Base-by-base conservation (phyloP, 92 coral and sea anemone genomes). In the Siderastrea siderea region DNA sequence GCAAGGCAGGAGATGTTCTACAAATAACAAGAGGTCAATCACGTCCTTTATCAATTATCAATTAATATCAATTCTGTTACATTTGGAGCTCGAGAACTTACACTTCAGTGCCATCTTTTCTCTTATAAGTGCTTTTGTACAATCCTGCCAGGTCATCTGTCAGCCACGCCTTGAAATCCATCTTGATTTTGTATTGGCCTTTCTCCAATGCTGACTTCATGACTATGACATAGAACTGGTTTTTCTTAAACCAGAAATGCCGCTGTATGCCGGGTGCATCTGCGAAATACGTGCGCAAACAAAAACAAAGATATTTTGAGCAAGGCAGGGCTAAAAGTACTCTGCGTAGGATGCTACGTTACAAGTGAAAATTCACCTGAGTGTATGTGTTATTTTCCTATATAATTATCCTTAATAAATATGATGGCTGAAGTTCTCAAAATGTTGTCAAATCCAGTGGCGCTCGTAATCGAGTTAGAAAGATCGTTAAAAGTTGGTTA, bases 221-320 rank as follows among this genome's bases (percentile, higher is more conserved):
- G 51, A 84, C 78, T 68, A 95, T 79, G 62, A 95, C 96, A 81
- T 85, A 93, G 76, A 88, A 95, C 81, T 95, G 96, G 82, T 95
- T 95, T 75, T 95, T 93, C 84, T 95, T 63, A 74, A 93, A 95
- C 84, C 85, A 80, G 82, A 95, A 95, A 67, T 84, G 86, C 26
- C 85, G 66, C 45, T 64, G 44, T 46, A 93, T 90, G 17, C 10
- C 58, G 3, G 85, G 84, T n/a, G 48, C 44, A 26, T 74, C 87
- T 84, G 65, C 19, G 1, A 47, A 11, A 66, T 48, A 3, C 6
- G 12, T 7, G 14, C 4, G 64, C 8, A 75, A 53, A 50, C 26
- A 15, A 44, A 11, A 46, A 5, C 47, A 26, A 44, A 5, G 14
- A 69, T 4, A 45, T 3, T 6, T 46, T 7, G 8, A 4, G n/a